Conservation (phyloP, 2,113 vertebrate species). For the Scartelaos histophorus region DNA sequence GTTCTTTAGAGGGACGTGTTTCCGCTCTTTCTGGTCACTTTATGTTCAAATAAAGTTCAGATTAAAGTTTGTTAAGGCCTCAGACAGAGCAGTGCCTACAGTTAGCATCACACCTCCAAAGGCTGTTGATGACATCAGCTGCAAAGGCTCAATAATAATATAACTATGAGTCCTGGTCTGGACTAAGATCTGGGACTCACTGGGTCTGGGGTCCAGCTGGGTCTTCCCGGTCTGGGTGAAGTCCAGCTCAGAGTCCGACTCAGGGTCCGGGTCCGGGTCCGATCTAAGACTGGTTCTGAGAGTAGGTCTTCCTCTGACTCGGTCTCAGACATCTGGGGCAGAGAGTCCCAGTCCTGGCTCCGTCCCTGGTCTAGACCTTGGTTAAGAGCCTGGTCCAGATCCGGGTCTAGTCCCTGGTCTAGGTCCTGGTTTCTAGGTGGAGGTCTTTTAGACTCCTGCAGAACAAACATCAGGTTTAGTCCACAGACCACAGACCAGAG, state of each 20-base stretch:
- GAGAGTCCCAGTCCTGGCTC: neutral
- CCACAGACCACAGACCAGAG: neutral
- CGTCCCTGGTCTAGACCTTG: neutral
- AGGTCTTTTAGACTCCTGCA: neutral
- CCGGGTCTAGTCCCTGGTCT: neutral
- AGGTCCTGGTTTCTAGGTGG: neutral
- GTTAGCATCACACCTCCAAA: too few species aligned
- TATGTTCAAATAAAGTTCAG: too few species aligned
- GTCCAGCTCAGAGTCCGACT: neutral
- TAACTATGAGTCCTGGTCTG: neutral
- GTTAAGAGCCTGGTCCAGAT: neutral
- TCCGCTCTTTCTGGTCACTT: too few species aligned
- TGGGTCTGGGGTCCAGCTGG: neutral
- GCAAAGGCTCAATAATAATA: too few species aligned
- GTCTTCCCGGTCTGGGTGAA: neutral
- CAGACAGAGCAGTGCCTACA: too few species aligned
- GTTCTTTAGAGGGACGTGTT: too few species aligned
- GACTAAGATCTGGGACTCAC: neutral
- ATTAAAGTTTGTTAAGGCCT: too few species aligned
- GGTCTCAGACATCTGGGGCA: neutral
- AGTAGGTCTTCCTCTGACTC: slow-evolving; percentile 1
- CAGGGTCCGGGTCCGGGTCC: neutral
- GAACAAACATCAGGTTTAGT: neutral
- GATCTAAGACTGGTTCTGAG: neutral
- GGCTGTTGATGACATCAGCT: too few species aligned